Base-by-base conservation (phyloP, 1,140 invertebrate genomes). In the Colletes latitarsis region DNA sequence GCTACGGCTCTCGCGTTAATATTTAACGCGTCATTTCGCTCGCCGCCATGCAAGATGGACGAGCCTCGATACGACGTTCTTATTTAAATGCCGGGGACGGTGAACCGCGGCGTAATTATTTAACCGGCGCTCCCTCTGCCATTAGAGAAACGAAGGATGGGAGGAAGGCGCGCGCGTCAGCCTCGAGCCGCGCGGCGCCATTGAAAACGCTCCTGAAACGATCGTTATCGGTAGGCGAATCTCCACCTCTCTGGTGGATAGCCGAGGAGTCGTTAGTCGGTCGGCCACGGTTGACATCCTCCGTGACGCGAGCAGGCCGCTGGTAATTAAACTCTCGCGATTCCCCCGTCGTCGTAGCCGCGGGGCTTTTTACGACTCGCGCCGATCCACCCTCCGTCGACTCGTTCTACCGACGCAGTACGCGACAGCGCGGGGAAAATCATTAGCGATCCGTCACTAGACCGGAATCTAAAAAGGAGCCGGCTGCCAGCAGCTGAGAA, bases 301-400 rank as follows among this genome's bases (percentile, higher is more conserved):
- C 30, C 43, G 63, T 46, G 70, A 68, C n/a, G 39, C 68, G 41
- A 55, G 49, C 21, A 30, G 39, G 17, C 52, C 62, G 66, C 57
- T 46, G 84, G 69, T 81, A 87, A 87, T 87, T 86, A 86, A 87
- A 87, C 85, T 74, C 82, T 63, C 64, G 78, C 72, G 75, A 83
- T 81, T 88, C 74, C 79, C 52, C 77, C 67, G 76, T 55, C 81
- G 63, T n/a, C 76, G 71, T 82, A 67, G 69, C 66, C 72, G 49
- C 49, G 46, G 21, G 57, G 19, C 43, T 81, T 86, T 83, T 86
- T 83, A 82, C 69, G 43, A 60, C 73, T 64, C 85, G 80, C 72
- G 81, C 73, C 67, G 73, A 76, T 83, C 62, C 68, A 57, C 57
- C 55, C 60, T 53, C 49, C 46, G 49, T 63, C 55, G 49, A 4